Conservation (phyloP, 2,797 vertebrate species). For the Chrosomus eos region DNA sequence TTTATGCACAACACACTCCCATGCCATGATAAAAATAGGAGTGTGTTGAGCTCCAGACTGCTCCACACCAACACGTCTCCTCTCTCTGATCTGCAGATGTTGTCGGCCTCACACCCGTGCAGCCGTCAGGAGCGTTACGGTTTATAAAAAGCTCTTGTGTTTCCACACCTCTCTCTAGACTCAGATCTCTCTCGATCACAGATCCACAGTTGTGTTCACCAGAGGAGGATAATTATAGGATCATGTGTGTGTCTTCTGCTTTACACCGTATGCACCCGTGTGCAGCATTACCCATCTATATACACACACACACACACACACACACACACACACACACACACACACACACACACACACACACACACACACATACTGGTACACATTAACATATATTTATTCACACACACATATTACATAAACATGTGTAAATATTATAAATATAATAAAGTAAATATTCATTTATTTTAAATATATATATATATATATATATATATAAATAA, state of each 20-base stretch:
- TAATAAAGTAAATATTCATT: too few species aligned
- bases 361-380: too few species aligned
- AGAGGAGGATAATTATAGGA: slow-evolving; percentile 13
- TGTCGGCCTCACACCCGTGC: not conserved
- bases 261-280: not conserved
- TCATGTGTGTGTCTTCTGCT: not conserved
- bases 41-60: not conserved
- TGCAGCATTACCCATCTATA: not conserved
- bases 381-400: too few species aligned
- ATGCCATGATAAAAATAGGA: not conserved
- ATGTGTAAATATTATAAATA: too few species aligned
- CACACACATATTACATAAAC: too few species aligned
- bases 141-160: slow-evolving; percentile 21
- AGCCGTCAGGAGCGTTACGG: not conserved
- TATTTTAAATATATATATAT: too few species aligned
- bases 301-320: too few species aligned
- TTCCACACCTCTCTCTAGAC: not conserved
- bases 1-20: not conserved
- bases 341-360: too few species aligned
- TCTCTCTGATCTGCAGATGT: slow-evolving; percentile 6
- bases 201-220: not conserved
- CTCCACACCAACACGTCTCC: not conserved
- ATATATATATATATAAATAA: too few species aligned
- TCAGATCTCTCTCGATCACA: not conserved
- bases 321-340: too few species aligned